phyloP scores from a whole-genome alignment of 2,113 vertebrate genomes.

The Miniopterus natalensis region DNA sequence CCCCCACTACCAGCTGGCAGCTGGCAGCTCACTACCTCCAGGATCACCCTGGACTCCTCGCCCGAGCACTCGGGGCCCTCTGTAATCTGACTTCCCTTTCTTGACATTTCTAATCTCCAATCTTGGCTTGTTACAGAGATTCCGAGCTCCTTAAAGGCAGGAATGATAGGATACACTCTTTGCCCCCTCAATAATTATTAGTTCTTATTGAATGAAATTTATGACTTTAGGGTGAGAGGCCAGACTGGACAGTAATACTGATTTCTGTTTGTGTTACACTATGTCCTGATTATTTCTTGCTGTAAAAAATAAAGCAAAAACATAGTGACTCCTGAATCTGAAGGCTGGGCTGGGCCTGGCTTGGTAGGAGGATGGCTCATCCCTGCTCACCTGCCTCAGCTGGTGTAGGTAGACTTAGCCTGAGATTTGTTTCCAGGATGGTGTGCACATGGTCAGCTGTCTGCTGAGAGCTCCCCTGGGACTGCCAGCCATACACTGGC shows the following conservation, averaged over 20 bases:
- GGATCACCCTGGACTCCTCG: not conserved
- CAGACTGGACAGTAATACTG: not conserved
- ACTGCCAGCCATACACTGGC: not conserved
- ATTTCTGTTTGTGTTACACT: not conserved
- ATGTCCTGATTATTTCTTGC: not conserved
- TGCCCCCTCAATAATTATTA: not conserved
- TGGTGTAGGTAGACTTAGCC: accelerated
- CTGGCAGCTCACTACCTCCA: not conserved
- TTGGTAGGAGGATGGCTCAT: not conserved
- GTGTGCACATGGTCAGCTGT: too few species aligned
- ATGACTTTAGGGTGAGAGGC: not conserved
- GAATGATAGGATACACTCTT: not conserved
- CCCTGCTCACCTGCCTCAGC: not conserved
- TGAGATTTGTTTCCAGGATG: accelerated
- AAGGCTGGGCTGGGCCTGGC: not conserved
- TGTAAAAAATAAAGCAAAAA: not conserved
- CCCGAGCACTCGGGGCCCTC: not conserved
- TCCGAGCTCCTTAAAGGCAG: not conserved
- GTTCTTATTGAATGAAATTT: not conserved
- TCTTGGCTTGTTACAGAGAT: not conserved
- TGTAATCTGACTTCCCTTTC: not conserved
- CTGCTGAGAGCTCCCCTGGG: not conserved
- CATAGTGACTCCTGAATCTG: not conserved
- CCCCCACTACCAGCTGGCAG: not conserved
- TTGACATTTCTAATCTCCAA: not conserved